Base-by-base conservation (phyloP, 2,888 invertebrate genomes). In the Julus scandinavius region DNA sequence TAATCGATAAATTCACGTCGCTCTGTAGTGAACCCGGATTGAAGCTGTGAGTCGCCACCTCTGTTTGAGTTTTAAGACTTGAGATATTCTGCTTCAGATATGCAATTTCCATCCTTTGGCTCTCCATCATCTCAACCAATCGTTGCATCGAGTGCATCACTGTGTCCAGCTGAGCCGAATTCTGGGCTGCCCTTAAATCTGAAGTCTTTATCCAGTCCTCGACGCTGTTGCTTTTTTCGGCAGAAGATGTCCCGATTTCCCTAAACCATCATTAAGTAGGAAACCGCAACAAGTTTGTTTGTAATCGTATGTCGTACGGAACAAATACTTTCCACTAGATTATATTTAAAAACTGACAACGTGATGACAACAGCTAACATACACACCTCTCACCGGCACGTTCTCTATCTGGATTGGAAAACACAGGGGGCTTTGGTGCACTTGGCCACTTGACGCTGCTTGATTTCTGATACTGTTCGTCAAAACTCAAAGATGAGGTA, bases 1-100 rank as follows among this genome's bases (percentile, higher is more conserved):
- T 87, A 3, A 87, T 58, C 29, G 63, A 40, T n/a, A n/a, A 50
- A 87, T 58, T 87, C 15, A 87, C 45, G 72, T 87, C 87, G 11
- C 80, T 63, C 72, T 87, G 87, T 15, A 72, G 40, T 29, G 38
- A 63, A 13, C 45, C 63, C n/a, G 41, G 45, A 41, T 41, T 29
- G 7, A 45, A 72, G 17, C 40, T 80, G 9, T 72, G 80, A 15
- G 72, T 41, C 6, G 80, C 40, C 9, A n/a, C n/a, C 40, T 41
- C 80, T 0, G 40, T 40, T 38, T 50, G 63, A 38, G 72, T 41
- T 41, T 87, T 40, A 87, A 87, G 72, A 15, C 17, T 2, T 15
- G 20, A 2, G 2, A 87, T 40, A n/a, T 17, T 80, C 41, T 87
- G 72, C 17, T 87, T 58, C 80, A 87, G 41, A n/a, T 41, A 9